A percentile compares a stretch with the other conserved stretches of the same genome.
Conservation (phyloP, 1,140 invertebrate genomes). For the Euura saliciscinereae region DNA sequence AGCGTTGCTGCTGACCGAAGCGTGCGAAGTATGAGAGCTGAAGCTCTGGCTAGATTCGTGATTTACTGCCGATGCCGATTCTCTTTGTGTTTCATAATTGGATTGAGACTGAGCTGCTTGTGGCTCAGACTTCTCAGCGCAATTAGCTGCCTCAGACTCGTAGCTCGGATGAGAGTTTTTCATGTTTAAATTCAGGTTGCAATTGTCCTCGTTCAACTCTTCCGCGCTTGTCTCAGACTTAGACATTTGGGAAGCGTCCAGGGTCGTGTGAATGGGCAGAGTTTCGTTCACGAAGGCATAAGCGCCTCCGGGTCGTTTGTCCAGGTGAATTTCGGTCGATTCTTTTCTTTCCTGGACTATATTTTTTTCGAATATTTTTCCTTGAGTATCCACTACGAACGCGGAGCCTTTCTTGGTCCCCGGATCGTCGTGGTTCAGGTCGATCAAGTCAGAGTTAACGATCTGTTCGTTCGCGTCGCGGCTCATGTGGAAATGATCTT, state of each 20-base stretch:
- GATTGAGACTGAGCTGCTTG: not conserved
- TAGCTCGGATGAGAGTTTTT: slow-evolving; percentile 6
- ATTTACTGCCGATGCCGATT: not conserved
- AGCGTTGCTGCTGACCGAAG: slow-evolving; percentile 17
- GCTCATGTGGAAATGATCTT: slow-evolving; percentile 28
- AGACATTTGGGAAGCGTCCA: not conserved
- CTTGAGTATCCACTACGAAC: slow-evolving; percentile 14
- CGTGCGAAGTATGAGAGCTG: slow-evolving; percentile 27
- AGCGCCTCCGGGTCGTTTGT: slow-evolving; percentile 21
- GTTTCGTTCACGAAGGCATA: slow-evolving; percentile 23
- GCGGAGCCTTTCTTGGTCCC: not conserved
- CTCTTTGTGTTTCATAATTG: not conserved
- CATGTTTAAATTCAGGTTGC: not conserved
- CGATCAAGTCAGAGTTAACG: slow-evolving; percentile 11
- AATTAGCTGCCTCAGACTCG: not conserved
- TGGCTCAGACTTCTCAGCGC: not conserved
- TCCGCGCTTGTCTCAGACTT: slow-evolving; percentile 10
- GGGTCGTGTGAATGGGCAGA: slow-evolving; percentile 7
- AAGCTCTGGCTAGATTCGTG: slow-evolving; percentile 30
- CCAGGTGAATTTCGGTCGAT: not conserved
- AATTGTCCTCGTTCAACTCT: slow-evolving; percentile 5
- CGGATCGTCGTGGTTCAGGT: not conserved
- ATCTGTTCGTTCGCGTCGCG: slow-evolving; percentile 12
- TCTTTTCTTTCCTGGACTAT: not conserved
- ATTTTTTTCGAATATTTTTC: slow-evolving; percentile 19